Base-by-base conservation (phyloP, 2,113 vertebrate genomes). In the Anas platyrhynchos region DNA sequence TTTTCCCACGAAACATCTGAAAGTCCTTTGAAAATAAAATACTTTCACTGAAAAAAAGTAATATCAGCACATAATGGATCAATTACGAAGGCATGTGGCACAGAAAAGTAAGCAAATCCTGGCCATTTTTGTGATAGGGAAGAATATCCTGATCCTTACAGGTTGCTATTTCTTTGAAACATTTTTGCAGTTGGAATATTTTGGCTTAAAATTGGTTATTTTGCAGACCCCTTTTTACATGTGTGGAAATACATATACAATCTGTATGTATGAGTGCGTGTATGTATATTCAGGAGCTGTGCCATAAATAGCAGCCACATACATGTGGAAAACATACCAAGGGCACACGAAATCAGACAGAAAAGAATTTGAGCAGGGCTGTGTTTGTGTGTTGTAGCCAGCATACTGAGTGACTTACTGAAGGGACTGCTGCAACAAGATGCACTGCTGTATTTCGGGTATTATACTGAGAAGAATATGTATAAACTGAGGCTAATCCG, bases 211-310 rank as follows among this genome's bases (percentile, higher is more conserved):
- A 41, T 3, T 5, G 4, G 16, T 85, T 74, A 5, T 16, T 79
- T 83, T 86, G 50, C 54, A 38, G 43, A 32, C 69, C 11, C 6
- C 21, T 65, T 56, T 74, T 59, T 38, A 29, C 9, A 5, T 2
- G 2, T 16, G 1, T 0, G 10, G 52, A 7, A 27, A 18, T 59
- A 26, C 52, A 48, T 65, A 16, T 4, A 7, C 5, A 0, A 1
- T 48, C 18, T 65, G 1, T 48, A 29, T 58, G 65, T 76, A 29
- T 8, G 29, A 41, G 62, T 36, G 59, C 31, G 25, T 63, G 0
- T 66, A 26, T 31, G 52, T 81, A 3, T 36, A 18, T 75, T 46
- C 31, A 5, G 27, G 58, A 87, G 58, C 63, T n/a, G 1, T 29
- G 72, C 86, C 87, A 21, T 23, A 50, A 88, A 52, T 55, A 89